phyloP scores from a whole-genome alignment of 1,140 invertebrate genomes.

The Drosophila leontia region DNA sequence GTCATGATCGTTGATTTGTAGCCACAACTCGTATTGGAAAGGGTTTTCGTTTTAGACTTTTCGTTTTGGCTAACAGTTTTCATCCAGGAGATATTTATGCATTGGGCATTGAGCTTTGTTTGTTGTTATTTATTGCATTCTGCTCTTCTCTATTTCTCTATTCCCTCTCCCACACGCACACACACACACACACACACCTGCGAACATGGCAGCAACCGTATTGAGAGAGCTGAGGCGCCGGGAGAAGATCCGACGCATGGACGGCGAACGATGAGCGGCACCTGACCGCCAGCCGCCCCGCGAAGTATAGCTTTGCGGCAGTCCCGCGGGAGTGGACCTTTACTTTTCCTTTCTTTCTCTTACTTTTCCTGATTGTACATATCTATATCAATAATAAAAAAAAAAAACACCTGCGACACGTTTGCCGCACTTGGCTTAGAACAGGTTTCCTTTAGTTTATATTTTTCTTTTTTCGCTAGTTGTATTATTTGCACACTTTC shows the following conservation, averaged over 20 bases:
- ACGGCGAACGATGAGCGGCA: too few relatives aligned
- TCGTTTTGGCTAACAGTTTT: constrained; percentile 20
- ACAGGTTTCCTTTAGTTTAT: constrained; percentile 54
- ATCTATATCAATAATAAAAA: too few relatives aligned
- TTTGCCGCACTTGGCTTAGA: constrained; percentile 71
- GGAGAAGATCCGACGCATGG: too few relatives aligned
- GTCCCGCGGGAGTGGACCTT: too few relatives aligned
- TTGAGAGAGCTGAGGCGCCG: too few relatives aligned
- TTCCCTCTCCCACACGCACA: constrained; percentile 17
- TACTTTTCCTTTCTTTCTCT: too few relatives aligned
- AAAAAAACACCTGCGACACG: constrained; percentile 2
- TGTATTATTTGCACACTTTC: constrained; percentile 73
- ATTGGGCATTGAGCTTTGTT: constrained; percentile 28
- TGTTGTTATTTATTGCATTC: constrained; percentile 52
- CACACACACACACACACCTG: not conserved
- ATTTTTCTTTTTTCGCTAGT: constrained; percentile 33
- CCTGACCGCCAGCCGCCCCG: too few relatives aligned
- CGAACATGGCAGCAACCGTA: too few relatives aligned
- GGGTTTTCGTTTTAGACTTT: constrained; percentile 34
- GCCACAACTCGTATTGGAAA: constrained; percentile 51
- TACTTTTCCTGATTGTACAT: too few relatives aligned
- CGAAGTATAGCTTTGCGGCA: too few relatives aligned
- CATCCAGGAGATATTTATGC: constrained; percentile 33
- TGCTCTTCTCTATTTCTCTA: constrained; percentile 26
- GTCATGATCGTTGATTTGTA: constrained; percentile 64